phyloP scores from a whole-genome alignment of 1,140 invertebrate genomes.

The Drosophila ambigua region DNA sequence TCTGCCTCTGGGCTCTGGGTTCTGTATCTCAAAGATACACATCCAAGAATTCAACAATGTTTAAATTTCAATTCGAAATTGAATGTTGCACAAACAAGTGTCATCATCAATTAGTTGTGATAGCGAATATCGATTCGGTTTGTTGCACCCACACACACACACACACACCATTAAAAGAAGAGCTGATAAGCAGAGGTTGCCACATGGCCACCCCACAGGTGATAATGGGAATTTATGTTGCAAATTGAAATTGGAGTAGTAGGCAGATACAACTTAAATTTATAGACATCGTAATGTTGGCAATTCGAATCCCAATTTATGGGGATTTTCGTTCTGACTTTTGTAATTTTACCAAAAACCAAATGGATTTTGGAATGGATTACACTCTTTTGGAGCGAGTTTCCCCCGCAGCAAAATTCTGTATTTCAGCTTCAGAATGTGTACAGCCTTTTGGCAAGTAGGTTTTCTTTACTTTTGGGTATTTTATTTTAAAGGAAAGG shows the following conservation, averaged over 20 bases:
- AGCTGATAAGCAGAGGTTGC: constrained; percentile 1
- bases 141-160: too few relatives aligned
- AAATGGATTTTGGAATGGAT: too few relatives aligned
- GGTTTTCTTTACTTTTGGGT: too few relatives aligned
- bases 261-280: background rate
- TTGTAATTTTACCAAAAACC: too few relatives aligned
- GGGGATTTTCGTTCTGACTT: too few relatives aligned
- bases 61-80: constrained; percentile 16
- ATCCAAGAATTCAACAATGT: background rate
- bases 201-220: background rate
- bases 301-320: background rate
- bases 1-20: too few relatives aligned
- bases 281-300: too few relatives aligned
- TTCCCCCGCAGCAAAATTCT: too few relatives aligned
- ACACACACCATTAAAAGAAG: constrained; percentile 23
- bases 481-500: too few relatives aligned
- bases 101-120: constrained; percentile 46
- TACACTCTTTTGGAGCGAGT: too few relatives aligned
- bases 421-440: too few relatives aligned
- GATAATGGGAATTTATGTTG: constrained; percentile 16
- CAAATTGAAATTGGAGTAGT: constrained; percentile 3
- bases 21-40: constrained; percentile 8
- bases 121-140: constrained; percentile 4
- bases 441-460: too few relatives aligned
- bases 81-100: constrained; percentile 32